These are phyloP conservation scores for Oplegnathus fasciatus DNA, from an alignment of 2,113 vertebrate genomes.

Conservation along the genomic window DNA sequence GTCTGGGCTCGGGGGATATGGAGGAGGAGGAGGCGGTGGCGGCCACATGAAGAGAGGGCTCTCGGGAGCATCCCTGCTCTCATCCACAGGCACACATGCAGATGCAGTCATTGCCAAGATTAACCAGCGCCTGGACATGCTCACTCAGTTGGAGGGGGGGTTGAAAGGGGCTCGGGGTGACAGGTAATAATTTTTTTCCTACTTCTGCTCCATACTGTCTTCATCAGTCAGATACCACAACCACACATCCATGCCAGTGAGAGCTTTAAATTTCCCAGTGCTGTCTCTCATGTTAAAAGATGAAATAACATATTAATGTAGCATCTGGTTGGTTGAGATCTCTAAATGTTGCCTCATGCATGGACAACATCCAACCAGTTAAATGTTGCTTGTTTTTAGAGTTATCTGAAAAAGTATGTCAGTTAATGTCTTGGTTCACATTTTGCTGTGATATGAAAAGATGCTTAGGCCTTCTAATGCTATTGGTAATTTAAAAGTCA, in stretches of 20 bases:
- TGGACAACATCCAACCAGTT: neutral
- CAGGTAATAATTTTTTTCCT: constrained; percentile 74
- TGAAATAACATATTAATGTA: neutral
- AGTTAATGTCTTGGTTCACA: neutral
- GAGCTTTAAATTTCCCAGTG: no score
- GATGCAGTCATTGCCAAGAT: constrained; percentile 91
- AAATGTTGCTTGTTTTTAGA: neutral
- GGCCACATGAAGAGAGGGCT: constrained; percentile 81
- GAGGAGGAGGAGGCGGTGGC: constrained; percentile 58
- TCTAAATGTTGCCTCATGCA: neutral
- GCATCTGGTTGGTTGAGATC: neutral
- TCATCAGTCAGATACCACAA: neutral
- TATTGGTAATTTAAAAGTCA: neutral
- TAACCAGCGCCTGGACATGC: constrained; percentile 92
- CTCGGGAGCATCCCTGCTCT: constrained; percentile 74
- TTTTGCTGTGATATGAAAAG: constrained; percentile 3
- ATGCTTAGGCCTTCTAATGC: constrained; percentile 23
- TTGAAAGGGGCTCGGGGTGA: constrained; percentile 79
- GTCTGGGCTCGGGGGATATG: constrained; percentile 80
- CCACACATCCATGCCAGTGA: neutral
- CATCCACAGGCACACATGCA: constrained; percentile 81
- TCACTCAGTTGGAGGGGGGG: constrained; percentile 82
- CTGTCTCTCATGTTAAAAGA: neutral
- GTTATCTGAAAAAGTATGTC: neutral
- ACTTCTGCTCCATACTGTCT: neutral